These are phyloP conservation scores for Neotoxoptera formosana DNA, from an alignment of 1,140 invertebrate genomes.

Conservation along the genomic window DNA sequence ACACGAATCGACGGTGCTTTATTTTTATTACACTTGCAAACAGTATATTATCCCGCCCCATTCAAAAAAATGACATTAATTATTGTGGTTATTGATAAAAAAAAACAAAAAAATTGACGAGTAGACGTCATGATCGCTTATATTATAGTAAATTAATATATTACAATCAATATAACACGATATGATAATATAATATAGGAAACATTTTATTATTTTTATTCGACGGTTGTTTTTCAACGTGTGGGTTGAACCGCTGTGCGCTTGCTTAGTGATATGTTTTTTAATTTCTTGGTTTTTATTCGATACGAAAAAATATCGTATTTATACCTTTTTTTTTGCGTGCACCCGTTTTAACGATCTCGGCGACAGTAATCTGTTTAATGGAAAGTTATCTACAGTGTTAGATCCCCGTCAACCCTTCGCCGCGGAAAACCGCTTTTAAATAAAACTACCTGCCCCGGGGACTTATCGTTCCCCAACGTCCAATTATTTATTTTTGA, in stretches of 20 bases:
- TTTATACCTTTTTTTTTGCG: not conserved
- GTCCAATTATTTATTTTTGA: slow-evolving; percentile 55
- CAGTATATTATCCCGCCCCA: not conserved
- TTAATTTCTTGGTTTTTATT: not conserved
- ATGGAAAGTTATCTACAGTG: slow-evolving; percentile 42
- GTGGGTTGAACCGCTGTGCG: not conserved
- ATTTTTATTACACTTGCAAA: not conserved
- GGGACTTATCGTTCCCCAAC: slow-evolving; percentile 21
- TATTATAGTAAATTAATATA: not conserved
- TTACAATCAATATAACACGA: not conserved
- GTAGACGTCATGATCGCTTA: too few relatives aligned
- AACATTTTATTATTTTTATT: too few relatives aligned
- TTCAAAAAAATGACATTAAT: not conserved
- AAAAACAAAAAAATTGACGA: not conserved
- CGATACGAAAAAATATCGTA: not conserved
- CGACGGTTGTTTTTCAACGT: too few relatives aligned
- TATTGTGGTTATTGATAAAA: not conserved
- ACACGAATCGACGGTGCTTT: not conserved
- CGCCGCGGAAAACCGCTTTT: slow-evolving; percentile 38
- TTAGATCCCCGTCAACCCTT: slow-evolving; percentile 13
- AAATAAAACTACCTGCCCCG: slow-evolving; percentile 43
- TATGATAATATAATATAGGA: too few relatives aligned
- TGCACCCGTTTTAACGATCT: slow-evolving; percentile 1
- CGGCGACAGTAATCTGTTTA: slow-evolving; percentile 44
- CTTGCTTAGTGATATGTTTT: not conserved